Evolutionary conservation across 1,140 invertebrate genomes (phyloP).

Genomic region (Pseudachorutes palmiensis): DNA sequence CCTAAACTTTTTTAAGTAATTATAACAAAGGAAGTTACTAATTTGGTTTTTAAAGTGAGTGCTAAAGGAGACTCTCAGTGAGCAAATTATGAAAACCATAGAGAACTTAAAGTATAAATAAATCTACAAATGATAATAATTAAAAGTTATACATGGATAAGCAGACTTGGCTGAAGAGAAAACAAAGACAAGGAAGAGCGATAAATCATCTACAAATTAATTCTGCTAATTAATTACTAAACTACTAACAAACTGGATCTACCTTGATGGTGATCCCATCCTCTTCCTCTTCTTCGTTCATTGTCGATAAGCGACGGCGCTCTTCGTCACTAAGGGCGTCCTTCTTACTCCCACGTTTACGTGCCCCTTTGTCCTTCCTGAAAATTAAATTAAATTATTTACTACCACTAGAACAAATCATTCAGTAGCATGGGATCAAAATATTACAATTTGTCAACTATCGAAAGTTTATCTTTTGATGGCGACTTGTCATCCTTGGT

Average conservation of each 20-base stretch:
- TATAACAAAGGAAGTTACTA: background rate
- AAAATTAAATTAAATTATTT: background rate
- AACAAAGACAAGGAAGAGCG: no score
- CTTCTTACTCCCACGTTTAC: constrained; percentile 49
- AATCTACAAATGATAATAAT: background rate
- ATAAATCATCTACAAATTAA: no score
- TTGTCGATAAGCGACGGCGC: constrained; percentile 49
- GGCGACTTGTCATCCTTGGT: constrained; percentile 37
- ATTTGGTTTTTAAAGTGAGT: background rate
- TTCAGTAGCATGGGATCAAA: background rate
- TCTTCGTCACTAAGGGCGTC: constrained; percentile 52
- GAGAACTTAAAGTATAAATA: background rate
- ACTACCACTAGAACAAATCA: background rate
- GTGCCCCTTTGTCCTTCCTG: constrained; percentile 40
- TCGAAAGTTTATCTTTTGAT: constrained; percentile 36
- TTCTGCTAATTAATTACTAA: no score
- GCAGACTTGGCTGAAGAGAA: background rate
- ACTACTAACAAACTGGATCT: constrained; percentile 38
- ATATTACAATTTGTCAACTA: constrained; percentile 41
- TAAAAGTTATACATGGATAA: background rate
- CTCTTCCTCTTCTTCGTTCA: constrained; percentile 53
- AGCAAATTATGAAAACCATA: background rate
- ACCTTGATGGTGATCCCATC: constrained; percentile 55
- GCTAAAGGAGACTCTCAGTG: background rate
- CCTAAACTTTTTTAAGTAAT: background rate